These are phyloP conservation scores for Diaprepes abbreviatus DNA, from an alignment of 2,888 invertebrate genomes.

Conservation along the genomic window DNA sequence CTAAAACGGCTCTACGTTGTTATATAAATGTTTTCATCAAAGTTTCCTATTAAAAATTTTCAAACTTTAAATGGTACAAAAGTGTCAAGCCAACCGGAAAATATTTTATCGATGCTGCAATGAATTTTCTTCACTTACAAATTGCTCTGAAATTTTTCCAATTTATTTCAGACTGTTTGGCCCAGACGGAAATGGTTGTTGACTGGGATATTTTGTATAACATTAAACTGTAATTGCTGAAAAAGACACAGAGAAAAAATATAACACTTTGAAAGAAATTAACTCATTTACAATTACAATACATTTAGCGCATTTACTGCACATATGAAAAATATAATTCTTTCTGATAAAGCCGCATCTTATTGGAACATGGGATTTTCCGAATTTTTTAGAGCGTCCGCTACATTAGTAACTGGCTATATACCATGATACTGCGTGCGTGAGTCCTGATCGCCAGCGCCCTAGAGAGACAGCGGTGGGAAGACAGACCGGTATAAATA, in stretches of 20 bases:
- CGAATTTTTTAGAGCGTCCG: too few relatives aligned
- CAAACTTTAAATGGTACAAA: slow-evolving; percentile 41
- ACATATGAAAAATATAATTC: too few relatives aligned
- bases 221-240: neutral
- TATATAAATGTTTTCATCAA: neutral
- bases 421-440: too few relatives aligned
- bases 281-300: too few relatives aligned
- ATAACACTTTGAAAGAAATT: too few relatives aligned
- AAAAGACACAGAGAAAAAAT: neutral
- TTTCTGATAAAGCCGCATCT: too few relatives aligned
- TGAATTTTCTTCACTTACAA: slow-evolving; percentile 47
- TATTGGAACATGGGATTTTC: too few relatives aligned
- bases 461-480: too few relatives aligned
- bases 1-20: neutral
- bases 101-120: slow-evolving; percentile 47
- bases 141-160: slow-evolving; percentile 45
- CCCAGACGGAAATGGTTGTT: slow-evolving; percentile 32
- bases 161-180: slow-evolving; percentile 39
- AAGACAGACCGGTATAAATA: too few relatives aligned
- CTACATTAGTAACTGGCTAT: too few relatives aligned
- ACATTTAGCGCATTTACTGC: too few relatives aligned
- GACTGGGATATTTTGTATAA: slow-evolving; percentile 31
- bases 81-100: slow-evolving; percentile 44
- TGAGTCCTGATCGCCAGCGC: too few relatives aligned
- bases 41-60: slow-evolving; percentile 37